Evolutionary conservation across 2,113 vertebrate genomes (phyloP).

Genomic region (Orthochromis indermauri): DNA sequence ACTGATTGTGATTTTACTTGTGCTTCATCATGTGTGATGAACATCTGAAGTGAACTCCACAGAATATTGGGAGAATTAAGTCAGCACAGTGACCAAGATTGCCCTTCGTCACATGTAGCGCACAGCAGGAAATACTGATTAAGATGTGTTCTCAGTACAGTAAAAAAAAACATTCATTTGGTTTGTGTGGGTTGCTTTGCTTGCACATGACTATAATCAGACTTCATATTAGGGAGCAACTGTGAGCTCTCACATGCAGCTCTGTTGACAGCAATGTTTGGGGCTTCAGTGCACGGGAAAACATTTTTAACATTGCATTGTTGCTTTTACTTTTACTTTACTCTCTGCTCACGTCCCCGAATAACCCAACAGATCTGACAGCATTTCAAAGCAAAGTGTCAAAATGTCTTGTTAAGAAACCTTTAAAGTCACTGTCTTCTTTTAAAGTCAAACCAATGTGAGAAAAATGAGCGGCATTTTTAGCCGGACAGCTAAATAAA

Average conservation of each 20-base stretch:
- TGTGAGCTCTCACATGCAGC: neutral
- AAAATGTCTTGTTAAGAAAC: neutral
- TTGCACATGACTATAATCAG: neutral
- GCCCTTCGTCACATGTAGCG: neutral
- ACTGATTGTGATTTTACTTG: neutral
- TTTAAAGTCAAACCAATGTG: neutral
- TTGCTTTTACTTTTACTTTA: neutral
- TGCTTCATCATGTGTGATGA: neutral
- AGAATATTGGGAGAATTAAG: neutral
- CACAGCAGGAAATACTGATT: neutral
- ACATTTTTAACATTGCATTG: neutral
- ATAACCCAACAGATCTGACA: neutral
- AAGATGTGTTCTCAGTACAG: neutral
- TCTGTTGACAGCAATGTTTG: neutral
- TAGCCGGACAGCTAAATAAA: neutral
- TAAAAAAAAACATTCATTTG: neutral
- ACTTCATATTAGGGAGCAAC: neutral
- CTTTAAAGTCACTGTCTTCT: neutral
- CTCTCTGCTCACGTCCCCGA: neutral
- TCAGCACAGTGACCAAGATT: neutral
- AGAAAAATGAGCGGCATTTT: neutral
- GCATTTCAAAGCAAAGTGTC: slow-evolving; percentile 12
- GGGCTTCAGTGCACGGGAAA: neutral
- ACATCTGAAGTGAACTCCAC: neutral
- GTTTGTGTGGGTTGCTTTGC: neutral